Evolutionary conservation across 2,888 invertebrate genomes (phyloP).

Genomic region (Andrena minutula): DNA sequence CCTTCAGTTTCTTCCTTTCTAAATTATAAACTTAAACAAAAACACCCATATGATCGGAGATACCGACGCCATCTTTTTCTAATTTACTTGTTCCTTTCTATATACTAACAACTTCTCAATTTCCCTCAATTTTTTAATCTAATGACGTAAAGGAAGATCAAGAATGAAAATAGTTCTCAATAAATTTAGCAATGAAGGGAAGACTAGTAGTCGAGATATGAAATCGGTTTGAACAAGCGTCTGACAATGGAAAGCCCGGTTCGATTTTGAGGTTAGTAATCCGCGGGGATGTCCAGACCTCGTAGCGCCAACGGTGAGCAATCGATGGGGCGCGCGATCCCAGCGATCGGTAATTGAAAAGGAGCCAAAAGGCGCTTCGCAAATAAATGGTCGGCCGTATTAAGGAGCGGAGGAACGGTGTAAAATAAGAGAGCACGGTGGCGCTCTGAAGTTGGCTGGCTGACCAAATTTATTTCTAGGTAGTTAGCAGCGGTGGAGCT

Average conservation of each 20-base stretch:
- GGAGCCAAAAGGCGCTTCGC: constrained; percentile 50
- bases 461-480: constrained; percentile 69
- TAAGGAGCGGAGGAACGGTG: constrained; percentile 37
- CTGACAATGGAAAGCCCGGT: not conserved
- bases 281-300: not conserved
- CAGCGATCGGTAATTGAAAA: constrained; percentile 56
- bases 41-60: not conserved
- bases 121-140: not conserved
- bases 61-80: not conserved
- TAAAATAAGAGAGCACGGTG: constrained; percentile 47
- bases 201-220: not conserved
- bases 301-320: not conserved
- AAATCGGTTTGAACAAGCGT: not conserved
- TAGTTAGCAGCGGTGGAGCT: constrained; percentile 22
- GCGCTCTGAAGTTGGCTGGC: constrained; percentile 51
- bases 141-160: not conserved
- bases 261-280: not conserved
- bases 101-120: too few species aligned
- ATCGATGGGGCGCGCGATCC: constrained; percentile 8
- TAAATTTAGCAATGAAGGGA: not conserved
- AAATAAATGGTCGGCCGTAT: constrained; percentile 55
- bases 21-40: not conserved
- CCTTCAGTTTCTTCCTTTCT: too few species aligned
- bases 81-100: not conserved
- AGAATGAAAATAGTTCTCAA: not conserved